Base-by-base conservation (phyloP, 1,140 invertebrate species). In the Drosophila parabipectinata region DNA sequence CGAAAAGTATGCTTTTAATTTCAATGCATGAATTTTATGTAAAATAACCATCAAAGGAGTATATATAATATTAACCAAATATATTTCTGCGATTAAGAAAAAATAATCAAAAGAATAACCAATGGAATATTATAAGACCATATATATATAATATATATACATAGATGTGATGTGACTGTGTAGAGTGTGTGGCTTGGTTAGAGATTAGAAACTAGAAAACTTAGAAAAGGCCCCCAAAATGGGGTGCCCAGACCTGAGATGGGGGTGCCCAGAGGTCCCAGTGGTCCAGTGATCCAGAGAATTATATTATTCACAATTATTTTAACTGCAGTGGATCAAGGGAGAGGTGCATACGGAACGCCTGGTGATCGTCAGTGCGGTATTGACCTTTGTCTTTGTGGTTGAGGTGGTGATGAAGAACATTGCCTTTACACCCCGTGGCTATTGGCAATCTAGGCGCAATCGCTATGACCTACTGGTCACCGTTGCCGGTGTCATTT, bases 381-480 rank as follows among this genome's bases (percentile, higher is more conserved):
- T 96, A 55, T 94, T 99, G 52, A 97, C 96, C 26, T 92, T 97
- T 72, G 94, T 97, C 51, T 98, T 98, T 93, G 95, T 97, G n/a
- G 94, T 97, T 74, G 96, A 99, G 94, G 98, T 99, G 34, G 94
- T 99, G 14, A 98, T 99, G 95, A 99, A 99, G 94, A 98, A 98
- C 91, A 92, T 92, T 59, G 99, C 99, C n/a, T 99, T 99, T 92
- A 99, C 98, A 32, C 97, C 98, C 60, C 94, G 96, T 71, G 99
- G 99, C 45, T 99, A 99, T 93, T 99, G 98, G 97, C 98, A 99
- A 92, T 99, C 98, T 58, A 93, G 98, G 80, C 94, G 99, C 79
- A 99, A 99, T 93, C 94, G 98, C 90, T 99, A 99, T 92, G 99
- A 99, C 93, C 94, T 99, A 50, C 95, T 99, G 61, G 98, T 99